These are phyloP conservation scores for Danaus chrysippus DNA, from an alignment of 2,888 invertebrate genomes.

Conservation along the genomic window DNA sequence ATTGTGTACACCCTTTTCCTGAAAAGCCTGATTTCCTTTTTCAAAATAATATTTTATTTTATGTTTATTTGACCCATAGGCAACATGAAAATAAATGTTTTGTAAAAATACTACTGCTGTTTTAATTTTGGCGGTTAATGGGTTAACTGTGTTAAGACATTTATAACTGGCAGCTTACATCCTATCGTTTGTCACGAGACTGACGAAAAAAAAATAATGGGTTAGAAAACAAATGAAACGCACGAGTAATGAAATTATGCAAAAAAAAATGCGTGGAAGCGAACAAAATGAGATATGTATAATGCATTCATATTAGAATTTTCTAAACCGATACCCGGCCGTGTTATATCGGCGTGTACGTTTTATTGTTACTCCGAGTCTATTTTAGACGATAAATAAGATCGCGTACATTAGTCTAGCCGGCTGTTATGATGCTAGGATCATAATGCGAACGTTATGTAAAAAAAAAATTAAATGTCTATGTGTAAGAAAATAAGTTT, in stretches of 20 bases:
- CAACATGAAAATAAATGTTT: too few relatives aligned
- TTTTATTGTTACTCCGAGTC: neutral
- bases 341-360: neutral
- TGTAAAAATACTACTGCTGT: too few relatives aligned
- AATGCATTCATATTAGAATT: constrained; percentile 25
- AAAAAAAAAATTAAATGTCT: neutral
- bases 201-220: constrained; percentile 3
- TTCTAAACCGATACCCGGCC: constrained; percentile 15
- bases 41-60: too few relatives aligned
- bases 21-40: too few relatives aligned
- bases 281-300: constrained; percentile 22
- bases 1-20: too few relatives aligned
- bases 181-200: constrained; percentile 34
- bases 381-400: neutral
- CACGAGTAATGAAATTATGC: constrained; percentile 31
- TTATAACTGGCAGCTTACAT: constrained; percentile 14
- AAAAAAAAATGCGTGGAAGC: constrained; percentile 24
- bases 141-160: too few relatives aligned
- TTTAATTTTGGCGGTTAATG: too few relatives aligned
- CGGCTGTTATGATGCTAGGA: neutral
- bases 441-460: neutral
- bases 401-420: neutral
- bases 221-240: constrained; percentile 17
- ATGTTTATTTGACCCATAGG: too few relatives aligned
- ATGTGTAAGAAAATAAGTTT: too few relatives aligned